phyloP scores from a whole-genome alignment of 2,113 vertebrate species.

The Gnathochromis pfefferi region DNA sequence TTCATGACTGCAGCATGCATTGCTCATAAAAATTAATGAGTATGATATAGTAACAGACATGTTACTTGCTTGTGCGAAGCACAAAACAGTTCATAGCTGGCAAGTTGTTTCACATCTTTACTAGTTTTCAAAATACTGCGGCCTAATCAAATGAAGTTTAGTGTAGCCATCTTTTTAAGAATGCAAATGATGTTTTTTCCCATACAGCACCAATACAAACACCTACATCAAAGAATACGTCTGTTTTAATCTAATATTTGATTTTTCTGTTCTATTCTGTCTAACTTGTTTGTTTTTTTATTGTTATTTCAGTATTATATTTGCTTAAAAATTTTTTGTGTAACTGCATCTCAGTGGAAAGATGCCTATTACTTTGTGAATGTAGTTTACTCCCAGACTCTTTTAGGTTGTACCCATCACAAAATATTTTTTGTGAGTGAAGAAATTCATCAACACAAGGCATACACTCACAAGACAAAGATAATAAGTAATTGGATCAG shows the following conservation, averaged over 20 bases:
- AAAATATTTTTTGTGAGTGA: neutral
- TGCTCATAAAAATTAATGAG: neutral
- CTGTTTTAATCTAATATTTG: neutral
- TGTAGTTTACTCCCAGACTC: neutral
- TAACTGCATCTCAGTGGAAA: neutral
- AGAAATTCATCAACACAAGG: neutral
- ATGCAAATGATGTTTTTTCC: neutral
- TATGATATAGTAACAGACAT: neutral
- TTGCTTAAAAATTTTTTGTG: neutral
- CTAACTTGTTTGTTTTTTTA: neutral
- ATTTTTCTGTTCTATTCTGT: neutral
- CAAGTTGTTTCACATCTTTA: neutral
- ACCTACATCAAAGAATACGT: neutral
- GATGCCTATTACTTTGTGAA: neutral
- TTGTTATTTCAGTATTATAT: neutral
- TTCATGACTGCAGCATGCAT: neutral
- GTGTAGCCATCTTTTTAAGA: neutral
- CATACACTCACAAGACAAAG: neutral
- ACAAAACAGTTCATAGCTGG: neutral
- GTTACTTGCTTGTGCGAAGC: neutral
- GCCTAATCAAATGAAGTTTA: neutral
- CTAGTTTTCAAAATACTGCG: neutral
- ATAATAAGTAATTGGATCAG: neutral
- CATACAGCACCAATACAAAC: neutral
- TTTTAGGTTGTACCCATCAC: neutral